A percentile compares a stretch with the other conserved stretches of the same genome.
These are phyloP conservation scores for Drosophila funebris DNA, from an alignment of 1,140 invertebrate species.

Conservation along the genomic window DNA sequence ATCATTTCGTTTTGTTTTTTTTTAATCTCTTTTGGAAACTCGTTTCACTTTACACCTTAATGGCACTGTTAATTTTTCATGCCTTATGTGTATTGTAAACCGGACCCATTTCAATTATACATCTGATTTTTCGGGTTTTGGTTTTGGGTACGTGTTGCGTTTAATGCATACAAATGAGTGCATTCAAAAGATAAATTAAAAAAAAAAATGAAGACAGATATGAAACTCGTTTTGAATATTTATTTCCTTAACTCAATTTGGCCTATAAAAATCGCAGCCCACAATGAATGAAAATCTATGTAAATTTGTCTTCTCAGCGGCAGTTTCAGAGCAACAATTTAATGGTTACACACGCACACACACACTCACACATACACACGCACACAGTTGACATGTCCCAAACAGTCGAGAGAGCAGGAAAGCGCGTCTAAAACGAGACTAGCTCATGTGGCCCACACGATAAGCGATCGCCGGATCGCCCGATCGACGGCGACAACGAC, in stretches of 20 bases:
- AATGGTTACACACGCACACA: neutral
- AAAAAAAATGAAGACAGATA: constrained; percentile 1
- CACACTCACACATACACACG: too few relatives aligned
- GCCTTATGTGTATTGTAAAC: constrained; percentile 60
- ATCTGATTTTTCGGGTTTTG: constrained; percentile 1
- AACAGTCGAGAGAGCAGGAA: constrained; percentile 42
- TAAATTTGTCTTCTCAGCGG: constrained; percentile 43
- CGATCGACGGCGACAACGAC: constrained; percentile 10
- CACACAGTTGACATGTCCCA: constrained; percentile 55
- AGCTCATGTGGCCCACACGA: constrained; percentile 42
- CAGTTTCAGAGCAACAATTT: constrained; percentile 42
- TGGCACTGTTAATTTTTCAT: constrained; percentile 50
- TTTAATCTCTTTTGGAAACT: constrained; percentile 42
- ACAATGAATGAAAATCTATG: constrained; percentile 49
- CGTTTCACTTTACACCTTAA: constrained; percentile 50
- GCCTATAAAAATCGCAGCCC: constrained; percentile 32
- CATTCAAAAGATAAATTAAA: neutral
- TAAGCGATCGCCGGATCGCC: constrained; percentile 47
- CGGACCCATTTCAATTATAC: constrained; percentile 45
- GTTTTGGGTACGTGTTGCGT: too few relatives aligned
- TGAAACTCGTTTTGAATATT: constrained; percentile 25
- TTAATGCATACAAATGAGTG: constrained; percentile 49
- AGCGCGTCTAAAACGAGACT: constrained; percentile 51
- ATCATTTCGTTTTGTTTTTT: constrained; percentile 5
- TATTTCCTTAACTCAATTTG: constrained; percentile 25